Evolutionary conservation across 2,888 invertebrate species (phyloP).

Genomic region (Gortyna flavago): DNA sequence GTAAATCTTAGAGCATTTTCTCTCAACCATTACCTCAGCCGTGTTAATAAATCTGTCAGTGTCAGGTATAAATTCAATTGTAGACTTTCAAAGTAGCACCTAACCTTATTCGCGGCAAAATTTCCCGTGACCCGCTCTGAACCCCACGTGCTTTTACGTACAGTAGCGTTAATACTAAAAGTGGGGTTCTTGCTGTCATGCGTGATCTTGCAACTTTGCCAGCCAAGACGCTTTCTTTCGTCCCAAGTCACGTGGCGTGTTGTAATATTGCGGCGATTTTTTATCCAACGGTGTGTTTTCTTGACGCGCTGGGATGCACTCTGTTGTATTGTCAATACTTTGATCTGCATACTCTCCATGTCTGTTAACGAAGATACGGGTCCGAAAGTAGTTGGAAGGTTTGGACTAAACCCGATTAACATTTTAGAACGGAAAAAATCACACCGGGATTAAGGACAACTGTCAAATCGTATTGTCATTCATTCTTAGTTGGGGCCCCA

Average conservation of each 20-base stretch:
- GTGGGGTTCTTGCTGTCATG: slow-evolving; percentile 51
- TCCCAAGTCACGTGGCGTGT: slow-evolving; percentile 67
- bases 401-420: not conserved
- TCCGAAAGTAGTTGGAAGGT: not conserved
- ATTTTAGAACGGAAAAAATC: not conserved
- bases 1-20: not conserved
- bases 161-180: slow-evolving; percentile 64
- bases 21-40: not conserved
- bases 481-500: not conserved
- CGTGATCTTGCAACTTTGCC: slow-evolving; percentile 61
- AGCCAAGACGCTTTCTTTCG: slow-evolving; percentile 58
- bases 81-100: slow-evolving; percentile 39
- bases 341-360: slow-evolving; percentile 7
- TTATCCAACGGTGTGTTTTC: not conserved
- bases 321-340: not conserved
- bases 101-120: slow-evolving; percentile 39
- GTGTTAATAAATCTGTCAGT: not conserved
- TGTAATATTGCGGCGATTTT: not conserved
- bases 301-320: not conserved
- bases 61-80: slow-evolving; percentile 27
- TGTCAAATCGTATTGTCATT: not conserved
- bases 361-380: not conserved
- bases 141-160: slow-evolving; percentile 63
- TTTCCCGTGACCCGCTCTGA: slow-evolving; percentile 62
- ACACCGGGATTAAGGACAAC: not conserved